Evolutionary conservation across 2,113 vertebrate species (phyloP).

Genomic region (Danio rerio): GRCz12tu NC_133200.1:17588001-17588500

Average conservation of each 20-base stretch:
- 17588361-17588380: slow-evolving; percentile 64
- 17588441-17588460: slow-evolving; percentile 60
- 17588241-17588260: slow-evolving; percentile 57
- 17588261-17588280: slow-evolving; percentile 45
- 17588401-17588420: slow-evolving; percentile 55
- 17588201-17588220: slow-evolving; percentile 36
- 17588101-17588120: not conserved
- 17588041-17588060: not conserved
- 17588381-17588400: slow-evolving; percentile 57
- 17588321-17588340: slow-evolving; percentile 63
- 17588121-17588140: too few relatives aligned
- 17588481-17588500: slow-evolving; percentile 63
- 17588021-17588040: not conserved
- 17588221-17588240: slow-evolving; percentile 54
- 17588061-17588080: not conserved
- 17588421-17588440: slow-evolving; percentile 55
- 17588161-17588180: too few relatives aligned
- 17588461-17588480: slow-evolving; percentile 60
- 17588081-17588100: not conserved
- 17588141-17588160: too few relatives aligned
- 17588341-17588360: slow-evolving; percentile 67
- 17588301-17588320: slow-evolving; percentile 56
- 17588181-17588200: slow-evolving; percentile 5
- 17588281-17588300: slow-evolving; percentile 51
- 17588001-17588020: not conserved